Percentiles rank a stretch among this genome's conserved stretches.
phyloP scores from a whole-genome alignment of 2,113 vertebrate genomes.

The Nesogale talazaci region DNA sequence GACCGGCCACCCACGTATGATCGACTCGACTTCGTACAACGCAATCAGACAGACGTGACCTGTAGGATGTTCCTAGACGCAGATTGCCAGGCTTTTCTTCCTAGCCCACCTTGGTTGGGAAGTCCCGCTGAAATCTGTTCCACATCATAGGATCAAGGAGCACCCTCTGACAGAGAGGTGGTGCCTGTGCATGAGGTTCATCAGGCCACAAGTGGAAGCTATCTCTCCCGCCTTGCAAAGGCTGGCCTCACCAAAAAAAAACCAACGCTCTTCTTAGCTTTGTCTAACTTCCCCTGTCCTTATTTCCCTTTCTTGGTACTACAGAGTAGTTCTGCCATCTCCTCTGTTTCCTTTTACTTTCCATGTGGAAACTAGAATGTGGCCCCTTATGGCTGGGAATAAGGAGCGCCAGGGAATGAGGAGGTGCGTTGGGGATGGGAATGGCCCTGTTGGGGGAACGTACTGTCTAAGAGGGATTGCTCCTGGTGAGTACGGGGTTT shows the following conservation, averaged over 20 bases:
- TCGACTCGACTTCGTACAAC: background rate
- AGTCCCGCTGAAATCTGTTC: background rate
- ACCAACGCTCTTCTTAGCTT: background rate
- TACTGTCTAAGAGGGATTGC: constrained; percentile 21
- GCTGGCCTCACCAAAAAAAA: too few species aligned
- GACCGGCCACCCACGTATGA: background rate
- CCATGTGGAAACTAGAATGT: background rate
- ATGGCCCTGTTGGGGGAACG: constrained; percentile 45
- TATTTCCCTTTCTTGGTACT: constrained; percentile 24
- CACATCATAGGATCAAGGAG: background rate
- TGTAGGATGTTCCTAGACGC: background rate
- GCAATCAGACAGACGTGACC: background rate
- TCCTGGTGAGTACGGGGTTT: constrained; percentile 20
- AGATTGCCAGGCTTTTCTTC: background rate
- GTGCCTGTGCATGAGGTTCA: background rate
- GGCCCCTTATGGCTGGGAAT: background rate
- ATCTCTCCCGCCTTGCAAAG: background rate
- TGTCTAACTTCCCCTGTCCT: constrained; percentile 1
- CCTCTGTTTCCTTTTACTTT: background rate
- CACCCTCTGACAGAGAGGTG: background rate
- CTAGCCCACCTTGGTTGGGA: background rate
- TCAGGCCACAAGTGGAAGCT: background rate
- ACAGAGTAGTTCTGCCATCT: background rate
- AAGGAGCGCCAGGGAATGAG: background rate
- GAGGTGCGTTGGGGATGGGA: constrained; percentile 30